phyloP scores from a whole-genome alignment of 2,797 vertebrate species.

The Artibeus lituratus region DNA sequence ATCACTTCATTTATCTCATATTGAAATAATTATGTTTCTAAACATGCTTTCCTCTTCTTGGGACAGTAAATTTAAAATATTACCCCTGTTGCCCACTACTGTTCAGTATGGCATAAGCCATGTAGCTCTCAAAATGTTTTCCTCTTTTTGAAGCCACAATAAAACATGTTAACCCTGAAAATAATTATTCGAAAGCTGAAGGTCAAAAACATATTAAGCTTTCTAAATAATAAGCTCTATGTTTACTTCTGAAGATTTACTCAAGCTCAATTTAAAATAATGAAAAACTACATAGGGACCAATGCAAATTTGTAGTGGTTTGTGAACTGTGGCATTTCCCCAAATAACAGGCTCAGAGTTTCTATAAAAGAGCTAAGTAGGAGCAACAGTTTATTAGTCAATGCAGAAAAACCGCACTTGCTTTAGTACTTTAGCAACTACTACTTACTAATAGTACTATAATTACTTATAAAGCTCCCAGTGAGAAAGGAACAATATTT shows the following conservation, averaged over 20 bases:
- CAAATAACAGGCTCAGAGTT: constrained; percentile 43
- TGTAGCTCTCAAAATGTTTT: background rate
- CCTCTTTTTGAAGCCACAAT: constrained; percentile 24
- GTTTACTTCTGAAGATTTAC: constrained; percentile 41
- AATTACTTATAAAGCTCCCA: constrained; percentile 32
- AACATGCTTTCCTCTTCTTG: constrained; percentile 18
- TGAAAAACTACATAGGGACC: constrained; percentile 13
- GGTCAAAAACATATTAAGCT: constrained; percentile 31
- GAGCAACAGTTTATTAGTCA: constrained; percentile 5
- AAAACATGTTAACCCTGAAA: constrained; percentile 43
- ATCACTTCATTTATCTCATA: background rate
- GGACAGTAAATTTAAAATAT: constrained; percentile 37
- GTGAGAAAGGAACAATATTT: constrained; percentile 35
- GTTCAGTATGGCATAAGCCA: background rate
- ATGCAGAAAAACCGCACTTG: constrained; percentile 36
- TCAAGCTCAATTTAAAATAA: constrained; percentile 55
- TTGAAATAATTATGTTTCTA: constrained; percentile 13
- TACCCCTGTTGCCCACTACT: background rate
- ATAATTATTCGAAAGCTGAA: constrained; percentile 33
- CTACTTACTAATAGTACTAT: constrained; percentile 23
- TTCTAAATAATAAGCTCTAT: constrained; percentile 27
- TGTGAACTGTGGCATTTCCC: constrained; percentile 19
- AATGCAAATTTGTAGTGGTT: constrained; percentile 36
- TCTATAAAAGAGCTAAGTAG: constrained; percentile 40
- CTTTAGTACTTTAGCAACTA: constrained; percentile 36